These are phyloP conservation scores for Apamea monoglypha DNA, from an alignment of 2,888 invertebrate genomes.

Conservation along the genomic window DNA sequence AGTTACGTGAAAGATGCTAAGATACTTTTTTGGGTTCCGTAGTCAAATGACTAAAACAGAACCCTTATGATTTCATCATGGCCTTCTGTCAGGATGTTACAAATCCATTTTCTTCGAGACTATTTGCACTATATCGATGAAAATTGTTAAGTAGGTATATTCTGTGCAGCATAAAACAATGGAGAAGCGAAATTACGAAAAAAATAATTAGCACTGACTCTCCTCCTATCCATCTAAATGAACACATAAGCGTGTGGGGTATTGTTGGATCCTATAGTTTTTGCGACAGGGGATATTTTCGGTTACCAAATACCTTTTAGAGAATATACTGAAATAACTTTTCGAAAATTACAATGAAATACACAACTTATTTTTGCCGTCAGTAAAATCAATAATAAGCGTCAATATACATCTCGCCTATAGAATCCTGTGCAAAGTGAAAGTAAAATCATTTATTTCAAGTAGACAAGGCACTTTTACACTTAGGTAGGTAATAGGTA, in stretches of 20 bases:
- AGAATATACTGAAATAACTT: not conserved
- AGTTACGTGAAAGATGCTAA: not conserved
- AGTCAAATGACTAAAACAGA: not conserved
- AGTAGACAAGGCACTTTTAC: not conserved
- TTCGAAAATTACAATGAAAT: not conserved
- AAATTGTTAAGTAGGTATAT: not conserved
- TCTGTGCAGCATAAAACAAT: not conserved
- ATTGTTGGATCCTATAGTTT: not conserved
- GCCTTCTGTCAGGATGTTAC: not conserved
- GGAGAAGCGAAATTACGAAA: not conserved
- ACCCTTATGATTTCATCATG: not conserved
- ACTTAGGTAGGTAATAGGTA: too few relatives aligned
- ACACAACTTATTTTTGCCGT: not conserved
- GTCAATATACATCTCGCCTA: not conserved
- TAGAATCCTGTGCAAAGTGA: not conserved
- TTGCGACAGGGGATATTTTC: not conserved
- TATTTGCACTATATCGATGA: not conserved
- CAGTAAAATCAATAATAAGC: not conserved
- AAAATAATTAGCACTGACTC: not conserved
- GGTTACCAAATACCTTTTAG: not conserved
- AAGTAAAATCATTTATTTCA: not conserved
- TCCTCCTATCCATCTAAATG: not conserved
- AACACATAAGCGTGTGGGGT: not conserved
- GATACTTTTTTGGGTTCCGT: not conserved
- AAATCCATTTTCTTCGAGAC: not conserved